A percentile compares a stretch with the other conserved stretches of the same genome.
These are phyloP conservation scores for Melanotaenia boesemani DNA, from an alignment of 2,797 vertebrate genomes.

Conservation along the genomic window DNA sequence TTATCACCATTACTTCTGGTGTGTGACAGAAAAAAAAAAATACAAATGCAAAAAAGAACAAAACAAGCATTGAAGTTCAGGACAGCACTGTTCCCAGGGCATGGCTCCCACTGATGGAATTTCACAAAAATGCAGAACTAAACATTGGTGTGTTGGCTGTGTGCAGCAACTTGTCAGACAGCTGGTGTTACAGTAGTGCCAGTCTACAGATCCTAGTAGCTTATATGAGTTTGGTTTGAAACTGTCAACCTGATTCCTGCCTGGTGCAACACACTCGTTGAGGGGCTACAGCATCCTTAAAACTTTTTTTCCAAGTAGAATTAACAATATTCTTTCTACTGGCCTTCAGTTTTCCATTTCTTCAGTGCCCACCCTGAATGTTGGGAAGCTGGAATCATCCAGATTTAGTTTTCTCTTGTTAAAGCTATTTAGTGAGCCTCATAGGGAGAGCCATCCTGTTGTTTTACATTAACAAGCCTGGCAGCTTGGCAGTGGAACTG, in stretches of 20 bases:
- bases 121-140: conserved; percentile 71
- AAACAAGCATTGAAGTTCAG: conserved; percentile 3
- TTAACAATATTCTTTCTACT: conserved; percentile 16
- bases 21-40: conserved; percentile 13
- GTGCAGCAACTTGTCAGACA: conserved; percentile 47
- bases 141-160: conserved; percentile 52
- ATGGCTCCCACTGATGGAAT: conserved; percentile 44
- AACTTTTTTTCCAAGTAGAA: conserved; percentile 1
- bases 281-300: conserved; percentile 24
- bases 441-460: conserved; percentile 69
- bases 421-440: conserved; percentile 70
- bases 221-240: conserved; percentile 38
- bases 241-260: conserved; percentile 44
- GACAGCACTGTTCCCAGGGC: conserved; percentile 3
- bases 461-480: conserved; percentile 77
- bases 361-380: conserved; percentile 61
- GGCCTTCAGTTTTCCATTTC: conserved; percentile 19
- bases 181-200: conserved; percentile 63
- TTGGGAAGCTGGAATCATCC: conserved; percentile 50
- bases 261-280: conserved; percentile 7
- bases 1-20: conserved; percentile 18
- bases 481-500: conserved; percentile 74
- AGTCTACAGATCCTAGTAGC: conserved; percentile 46
- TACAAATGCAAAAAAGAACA: neutral
- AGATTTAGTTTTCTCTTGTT: conserved; percentile 68